These are phyloP conservation scores for Neodontobutis hainanensis DNA, from an alignment of 2,113 vertebrate species.

Conservation along the genomic window DNA sequence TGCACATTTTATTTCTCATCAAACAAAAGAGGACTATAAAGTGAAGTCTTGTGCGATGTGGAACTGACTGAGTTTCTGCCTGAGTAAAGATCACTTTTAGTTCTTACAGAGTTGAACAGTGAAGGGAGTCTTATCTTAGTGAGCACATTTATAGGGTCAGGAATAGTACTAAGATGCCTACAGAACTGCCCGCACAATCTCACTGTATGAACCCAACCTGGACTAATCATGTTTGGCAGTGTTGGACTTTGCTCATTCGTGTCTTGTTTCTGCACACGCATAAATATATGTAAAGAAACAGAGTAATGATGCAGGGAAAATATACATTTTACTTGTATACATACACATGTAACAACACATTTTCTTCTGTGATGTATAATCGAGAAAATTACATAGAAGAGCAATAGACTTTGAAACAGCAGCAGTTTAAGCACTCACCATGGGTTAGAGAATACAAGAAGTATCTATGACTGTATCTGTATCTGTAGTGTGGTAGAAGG, in stretches of 20 bases:
- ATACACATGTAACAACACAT: no score
- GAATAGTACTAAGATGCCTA: conserved; percentile 19
- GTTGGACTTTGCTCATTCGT: conserved; percentile 1
- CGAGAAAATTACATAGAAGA: neutral
- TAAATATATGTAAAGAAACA: neutral
- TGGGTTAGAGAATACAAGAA: neutral
- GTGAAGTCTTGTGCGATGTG: conserved; percentile 3
- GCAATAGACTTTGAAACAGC: neutral
- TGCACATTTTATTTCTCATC: neutral
- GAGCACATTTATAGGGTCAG: conserved; percentile 16
- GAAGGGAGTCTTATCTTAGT: conserved; percentile 4
- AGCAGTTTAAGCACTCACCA: neutral
- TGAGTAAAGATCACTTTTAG: neutral
- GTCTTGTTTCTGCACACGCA: conserved; percentile 3
- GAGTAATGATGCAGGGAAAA: neutral
- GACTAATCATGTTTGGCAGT: conserved; percentile 32
- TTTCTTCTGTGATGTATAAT: no score
- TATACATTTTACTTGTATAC: no score
- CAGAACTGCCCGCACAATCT: conserved; percentile 29
- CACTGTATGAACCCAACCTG: conserved; percentile 24
- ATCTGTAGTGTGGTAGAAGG: conserved; percentile 2
- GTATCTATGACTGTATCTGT: conserved; percentile 9
- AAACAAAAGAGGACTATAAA: conserved; percentile 22
- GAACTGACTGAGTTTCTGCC: conserved; percentile 3
- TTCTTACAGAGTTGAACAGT: conserved; percentile 7